These are phyloP conservation scores for Onychomys torridus DNA, from an alignment of 2,797 vertebrate genomes.

Conservation along the genomic window DNA sequence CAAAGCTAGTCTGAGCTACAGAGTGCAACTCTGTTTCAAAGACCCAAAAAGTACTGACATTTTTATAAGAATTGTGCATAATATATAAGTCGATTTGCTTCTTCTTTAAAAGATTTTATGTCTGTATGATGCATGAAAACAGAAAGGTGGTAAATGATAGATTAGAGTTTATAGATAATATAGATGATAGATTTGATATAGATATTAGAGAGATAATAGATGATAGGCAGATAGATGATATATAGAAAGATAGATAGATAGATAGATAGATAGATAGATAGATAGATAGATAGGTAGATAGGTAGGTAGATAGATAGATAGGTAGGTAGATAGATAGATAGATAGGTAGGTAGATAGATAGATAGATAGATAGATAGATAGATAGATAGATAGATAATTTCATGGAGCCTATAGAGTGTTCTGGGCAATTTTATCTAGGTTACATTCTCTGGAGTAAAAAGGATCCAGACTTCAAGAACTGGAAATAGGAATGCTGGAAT, in stretches of 20 bases:
- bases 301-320: not conserved
- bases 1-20: too few species aligned
- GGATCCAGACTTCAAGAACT: not conserved
- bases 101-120: not conserved
- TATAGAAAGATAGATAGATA: not conserved
- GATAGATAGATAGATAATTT: not conserved
- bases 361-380: not conserved
- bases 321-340: accelerated
- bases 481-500: not conserved
- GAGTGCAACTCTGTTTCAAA: not conserved
- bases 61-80: slow-evolving; percentile 9
- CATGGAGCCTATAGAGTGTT: not conserved
- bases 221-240: not conserved
- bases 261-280: too few species aligned
- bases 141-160: not conserved
- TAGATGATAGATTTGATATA: not conserved
- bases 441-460: slow-evolving; percentile 26
- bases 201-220: not conserved
- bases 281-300: not conserved
- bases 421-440: not conserved
- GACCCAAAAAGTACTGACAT: not conserved
- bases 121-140: not conserved
- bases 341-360: accelerated
- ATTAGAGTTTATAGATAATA: not conserved
- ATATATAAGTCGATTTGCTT: not conserved